A percentile compares a stretch with the other conserved stretches of the same genome.
Evolutionary conservation across 2,888 invertebrate species (phyloP).

Genomic region (Alloplasta piceator): DNA sequence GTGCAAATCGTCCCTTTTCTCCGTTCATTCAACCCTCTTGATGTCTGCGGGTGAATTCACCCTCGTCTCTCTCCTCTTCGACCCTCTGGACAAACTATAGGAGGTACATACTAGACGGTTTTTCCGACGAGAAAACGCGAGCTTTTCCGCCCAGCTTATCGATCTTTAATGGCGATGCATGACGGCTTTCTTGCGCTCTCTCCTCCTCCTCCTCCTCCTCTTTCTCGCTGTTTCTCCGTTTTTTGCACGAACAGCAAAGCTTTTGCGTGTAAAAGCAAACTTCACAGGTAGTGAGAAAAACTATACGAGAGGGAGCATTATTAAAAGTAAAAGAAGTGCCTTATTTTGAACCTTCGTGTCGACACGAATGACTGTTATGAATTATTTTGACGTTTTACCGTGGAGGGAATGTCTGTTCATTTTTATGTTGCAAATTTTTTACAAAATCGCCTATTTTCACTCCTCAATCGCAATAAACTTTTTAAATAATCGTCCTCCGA

Average conservation of each 20-base stretch:
- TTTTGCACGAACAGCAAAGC: constrained; percentile 18
- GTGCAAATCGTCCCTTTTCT: constrained; percentile 38
- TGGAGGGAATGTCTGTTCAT: not conserved
- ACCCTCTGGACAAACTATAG: constrained; percentile 31
- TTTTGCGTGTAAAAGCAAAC: constrained; percentile 37
- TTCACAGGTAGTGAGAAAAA: constrained; percentile 3
- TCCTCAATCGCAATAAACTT: too few species aligned
- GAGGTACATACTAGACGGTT: constrained; percentile 22
- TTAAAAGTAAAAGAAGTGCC: constrained; percentile 18
- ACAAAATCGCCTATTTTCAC: not conserved
- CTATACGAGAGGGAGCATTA: not conserved
- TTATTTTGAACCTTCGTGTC: constrained; percentile 11
- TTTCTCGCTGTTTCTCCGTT: constrained; percentile 1
- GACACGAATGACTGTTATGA: constrained; percentile 39
- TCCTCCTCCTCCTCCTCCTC: constrained; percentile 9
- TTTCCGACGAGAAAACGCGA: constrained; percentile 48
- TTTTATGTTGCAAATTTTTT: not conserved
- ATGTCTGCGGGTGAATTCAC: constrained; percentile 11
- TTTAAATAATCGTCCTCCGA: constrained; percentile 13
- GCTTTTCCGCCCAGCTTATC: constrained; percentile 60
- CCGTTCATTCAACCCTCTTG: constrained; percentile 55
- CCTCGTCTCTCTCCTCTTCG: not conserved
- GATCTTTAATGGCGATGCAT: constrained; percentile 54
- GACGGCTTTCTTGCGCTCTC: constrained; percentile 8
- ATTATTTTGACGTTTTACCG: constrained; percentile 21